These are phyloP conservation scores for Sturmia bella DNA, from an alignment of 2,888 invertebrate species.

Conservation along the genomic window DNA sequence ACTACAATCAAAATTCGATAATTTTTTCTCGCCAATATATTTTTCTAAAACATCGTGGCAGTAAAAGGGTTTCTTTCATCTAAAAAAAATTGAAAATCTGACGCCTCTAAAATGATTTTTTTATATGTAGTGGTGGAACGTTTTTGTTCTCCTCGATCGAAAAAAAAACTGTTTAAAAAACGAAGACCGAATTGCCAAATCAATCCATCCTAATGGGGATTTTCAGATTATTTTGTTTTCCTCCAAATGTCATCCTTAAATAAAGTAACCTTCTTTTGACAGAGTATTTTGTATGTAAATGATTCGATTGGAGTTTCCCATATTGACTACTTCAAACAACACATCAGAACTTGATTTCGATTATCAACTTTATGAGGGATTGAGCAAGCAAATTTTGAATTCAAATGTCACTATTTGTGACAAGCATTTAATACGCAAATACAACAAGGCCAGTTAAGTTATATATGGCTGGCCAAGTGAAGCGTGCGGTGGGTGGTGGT, in stretches of 20 bases:
- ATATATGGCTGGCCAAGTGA: conserved; percentile 22
- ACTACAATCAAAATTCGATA: no score
- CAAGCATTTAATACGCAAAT: not conserved
- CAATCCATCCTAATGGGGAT: no score
- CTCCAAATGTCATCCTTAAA: not conserved
- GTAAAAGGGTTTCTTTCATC: no score
- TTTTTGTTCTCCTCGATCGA: no score
- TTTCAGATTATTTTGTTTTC: not conserved
- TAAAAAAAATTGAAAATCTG: no score
- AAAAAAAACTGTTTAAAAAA: no score
- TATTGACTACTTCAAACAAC: not conserved
- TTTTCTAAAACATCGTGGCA: no score
- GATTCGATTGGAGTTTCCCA: not conserved
- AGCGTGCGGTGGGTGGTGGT: not conserved
- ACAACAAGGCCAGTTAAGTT: conserved; percentile 21
- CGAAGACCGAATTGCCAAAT: no score
- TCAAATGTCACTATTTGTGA: conserved; percentile 20
- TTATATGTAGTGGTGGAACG: no score
- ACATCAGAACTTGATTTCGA: not conserved
- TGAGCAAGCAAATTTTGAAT: conserved; percentile 12
- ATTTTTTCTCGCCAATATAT: no score
- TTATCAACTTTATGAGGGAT: conserved; percentile 12
- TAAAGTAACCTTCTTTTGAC: not conserved
- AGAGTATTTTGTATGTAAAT: conserved; percentile 6
- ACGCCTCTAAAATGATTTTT: no score